These are phyloP conservation scores for Parnassius orleans DNA, from an alignment of 2,888 invertebrate species.

Conservation along the genomic window DNA sequence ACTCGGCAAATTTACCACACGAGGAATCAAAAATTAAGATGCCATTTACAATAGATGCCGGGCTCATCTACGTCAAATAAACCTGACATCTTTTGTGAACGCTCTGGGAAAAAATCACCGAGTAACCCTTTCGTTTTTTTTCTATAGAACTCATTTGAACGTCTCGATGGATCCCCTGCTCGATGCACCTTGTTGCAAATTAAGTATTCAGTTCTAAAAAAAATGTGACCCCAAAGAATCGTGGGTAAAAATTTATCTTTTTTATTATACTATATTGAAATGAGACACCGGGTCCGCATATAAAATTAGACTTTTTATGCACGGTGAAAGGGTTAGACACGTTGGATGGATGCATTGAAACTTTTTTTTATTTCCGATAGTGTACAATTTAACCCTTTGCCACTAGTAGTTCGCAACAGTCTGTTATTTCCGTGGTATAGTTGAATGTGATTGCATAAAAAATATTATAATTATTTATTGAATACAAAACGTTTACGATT, in stretches of 20 bases:
- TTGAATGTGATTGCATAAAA: slow-evolving; percentile 45
- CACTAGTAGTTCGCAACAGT: slow-evolving; percentile 68
- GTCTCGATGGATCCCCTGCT: slow-evolving; percentile 63
- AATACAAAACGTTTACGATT: too few species aligned
- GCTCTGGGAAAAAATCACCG: slow-evolving; percentile 65
- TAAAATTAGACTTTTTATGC: slow-evolving; percentile 76
- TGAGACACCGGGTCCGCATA: slow-evolving; percentile 78
- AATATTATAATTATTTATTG: slow-evolving; percentile 1
- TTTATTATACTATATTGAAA: slow-evolving; percentile 75
- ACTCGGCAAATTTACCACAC: slow-evolving; percentile 11
- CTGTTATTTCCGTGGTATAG: slow-evolving; percentile 73
- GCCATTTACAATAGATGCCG: slow-evolving; percentile 46
- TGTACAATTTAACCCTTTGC: slow-evolving; percentile 52
- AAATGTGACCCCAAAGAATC: slow-evolving; percentile 75
- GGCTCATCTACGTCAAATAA: slow-evolving; percentile 67
- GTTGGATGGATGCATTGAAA: slow-evolving; percentile 55
- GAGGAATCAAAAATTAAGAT: slow-evolving; percentile 41
- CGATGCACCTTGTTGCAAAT: slow-evolving; percentile 81
- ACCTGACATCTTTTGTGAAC: slow-evolving; percentile 62
- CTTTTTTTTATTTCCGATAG: slow-evolving; percentile 43
- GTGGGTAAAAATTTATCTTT: slow-evolving; percentile 78
- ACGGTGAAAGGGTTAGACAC: slow-evolving; percentile 64
- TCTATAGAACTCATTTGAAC: slow-evolving; percentile 75
- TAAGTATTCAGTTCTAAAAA: slow-evolving; percentile 73
- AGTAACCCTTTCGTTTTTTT: slow-evolving; percentile 63